These are phyloP conservation scores for Enteromius mattozi DNA, from an alignment of 2,797 vertebrate genomes.

Conservation along the genomic window DNA sequence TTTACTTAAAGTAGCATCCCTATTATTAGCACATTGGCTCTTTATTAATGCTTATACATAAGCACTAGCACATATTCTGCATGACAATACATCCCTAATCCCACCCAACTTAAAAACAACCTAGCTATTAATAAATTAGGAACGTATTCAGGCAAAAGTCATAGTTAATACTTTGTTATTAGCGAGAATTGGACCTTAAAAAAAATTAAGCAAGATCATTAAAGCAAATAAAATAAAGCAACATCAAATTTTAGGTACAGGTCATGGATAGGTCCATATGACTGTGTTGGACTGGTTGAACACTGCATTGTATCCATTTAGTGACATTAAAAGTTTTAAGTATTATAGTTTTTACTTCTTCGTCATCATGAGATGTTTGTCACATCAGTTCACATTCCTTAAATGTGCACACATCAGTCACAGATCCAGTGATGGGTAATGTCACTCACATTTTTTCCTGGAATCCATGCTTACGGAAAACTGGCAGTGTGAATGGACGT, in stretches of 20 bases:
- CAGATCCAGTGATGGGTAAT: background rate
- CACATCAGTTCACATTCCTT: background rate
- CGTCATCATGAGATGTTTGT: background rate
- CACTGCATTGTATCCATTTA: background rate
- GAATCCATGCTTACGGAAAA: constrained; percentile 56
- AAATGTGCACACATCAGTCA: background rate
- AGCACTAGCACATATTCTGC: background rate
- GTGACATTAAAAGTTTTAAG: background rate
- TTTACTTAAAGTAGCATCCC: background rate
- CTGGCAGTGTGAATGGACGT: constrained; percentile 63
- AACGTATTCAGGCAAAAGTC: background rate
- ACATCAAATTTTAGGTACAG: background rate
- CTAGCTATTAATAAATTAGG: background rate
- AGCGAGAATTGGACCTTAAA: background rate
- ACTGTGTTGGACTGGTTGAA: background rate
- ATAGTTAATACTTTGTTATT: background rate
- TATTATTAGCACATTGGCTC: background rate
- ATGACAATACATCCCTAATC: background rate
- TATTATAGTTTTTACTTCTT: background rate
- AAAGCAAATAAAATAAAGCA: too few relatives aligned
- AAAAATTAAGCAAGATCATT: background rate
- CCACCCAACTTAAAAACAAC: background rate
- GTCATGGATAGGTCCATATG: background rate
- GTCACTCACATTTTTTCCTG: constrained; percentile 44
- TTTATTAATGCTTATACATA: background rate